Evolutionary conservation across 1,140 invertebrate species (phyloP).

Genomic region (Zaprionus taronus): DNA sequence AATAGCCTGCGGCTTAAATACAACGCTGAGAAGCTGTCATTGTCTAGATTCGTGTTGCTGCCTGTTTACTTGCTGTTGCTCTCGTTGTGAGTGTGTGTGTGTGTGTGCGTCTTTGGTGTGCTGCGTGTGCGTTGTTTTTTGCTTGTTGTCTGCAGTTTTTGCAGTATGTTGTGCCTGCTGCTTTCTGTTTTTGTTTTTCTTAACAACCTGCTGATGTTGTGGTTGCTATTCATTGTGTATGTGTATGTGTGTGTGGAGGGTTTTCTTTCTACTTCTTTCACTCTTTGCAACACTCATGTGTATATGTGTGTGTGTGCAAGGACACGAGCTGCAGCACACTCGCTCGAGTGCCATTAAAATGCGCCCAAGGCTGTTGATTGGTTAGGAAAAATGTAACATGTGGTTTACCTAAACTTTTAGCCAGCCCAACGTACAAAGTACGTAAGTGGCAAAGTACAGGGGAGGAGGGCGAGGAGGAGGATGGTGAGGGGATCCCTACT

Average conservation of each 20-base stretch:
- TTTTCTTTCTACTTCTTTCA: slow-evolving; percentile 15
- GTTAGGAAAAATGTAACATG: slow-evolving; percentile 53
- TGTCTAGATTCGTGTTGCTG: slow-evolving; percentile 47
- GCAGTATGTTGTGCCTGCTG: slow-evolving; percentile 18
- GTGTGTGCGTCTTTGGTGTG: slow-evolving; percentile 2
- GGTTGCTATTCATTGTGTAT: slow-evolving; percentile 6
- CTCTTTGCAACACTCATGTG: slow-evolving; percentile 20
- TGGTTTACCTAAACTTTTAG: slow-evolving; percentile 53
- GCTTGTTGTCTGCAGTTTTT: slow-evolving; percentile 41
- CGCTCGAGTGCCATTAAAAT: slow-evolving; percentile 50
- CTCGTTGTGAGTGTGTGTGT: not conserved
- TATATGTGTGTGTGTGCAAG: slow-evolving; percentile 30
- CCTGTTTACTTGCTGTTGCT: slow-evolving; percentile 5
- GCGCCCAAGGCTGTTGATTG: slow-evolving; percentile 53
- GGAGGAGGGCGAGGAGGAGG: too few species aligned
- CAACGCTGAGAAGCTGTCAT: slow-evolving; percentile 62
- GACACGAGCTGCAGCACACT: slow-evolving; percentile 43
- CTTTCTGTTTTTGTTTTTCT: slow-evolving; percentile 39
- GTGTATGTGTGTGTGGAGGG: not conserved
- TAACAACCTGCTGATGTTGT: slow-evolving; percentile 51
- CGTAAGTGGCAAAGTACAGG: not conserved
- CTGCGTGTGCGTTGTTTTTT: slow-evolving; percentile 32
- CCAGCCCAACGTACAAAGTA: slow-evolving; percentile 21
- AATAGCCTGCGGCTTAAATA: slow-evolving; percentile 50
- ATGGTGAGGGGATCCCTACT: not conserved